These are phyloP conservation scores for Drosophila sulfurigaster DNA, from an alignment of 1,140 invertebrate species.

Conservation along the genomic window DNA sequence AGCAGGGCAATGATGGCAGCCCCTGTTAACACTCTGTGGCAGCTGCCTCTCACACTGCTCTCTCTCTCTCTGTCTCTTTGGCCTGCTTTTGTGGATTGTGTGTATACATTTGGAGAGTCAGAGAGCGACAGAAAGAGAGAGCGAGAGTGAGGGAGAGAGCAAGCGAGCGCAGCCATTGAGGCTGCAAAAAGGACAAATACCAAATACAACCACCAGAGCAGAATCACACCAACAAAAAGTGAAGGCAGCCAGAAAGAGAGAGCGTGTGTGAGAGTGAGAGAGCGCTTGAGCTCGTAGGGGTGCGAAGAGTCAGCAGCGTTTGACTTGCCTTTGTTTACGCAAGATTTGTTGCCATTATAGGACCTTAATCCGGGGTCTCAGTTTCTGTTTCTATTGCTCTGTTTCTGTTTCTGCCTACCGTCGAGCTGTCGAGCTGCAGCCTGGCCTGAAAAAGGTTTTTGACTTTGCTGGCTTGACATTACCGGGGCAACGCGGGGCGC, in stretches of 20 bases:
- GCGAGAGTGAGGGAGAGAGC: conserved; percentile 18
- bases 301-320: conserved; percentile 56
- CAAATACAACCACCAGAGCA: conserved; percentile 46
- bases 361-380: conserved; percentile 70
- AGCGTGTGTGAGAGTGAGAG: background rate
- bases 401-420: conserved; percentile 42
- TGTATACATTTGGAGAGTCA: conserved; percentile 55
- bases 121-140: conserved; percentile 35
- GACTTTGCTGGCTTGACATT: conserved; percentile 61
- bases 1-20: conserved; percentile 45
- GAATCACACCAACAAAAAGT: conserved; percentile 11
- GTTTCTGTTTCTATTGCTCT: conserved; percentile 32
- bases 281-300: conserved; percentile 30
- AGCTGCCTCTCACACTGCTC: conserved; percentile 21
- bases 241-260: conserved; percentile 16
- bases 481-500: conserved; percentile 14
- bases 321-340: conserved; percentile 77
- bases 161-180: conserved; percentile 43
- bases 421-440: conserved; percentile 6
- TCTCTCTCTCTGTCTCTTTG: conserved; percentile 16
- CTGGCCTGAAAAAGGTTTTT: conserved; percentile 67
- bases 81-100: conserved; percentile 66
- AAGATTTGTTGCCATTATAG: conserved; percentile 81
- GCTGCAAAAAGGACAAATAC: conserved; percentile 45
- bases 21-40: conserved; percentile 8